Evolutionary conservation across 1,140 invertebrate genomes (phyloP).

Genomic region (Aphaenogaster ashmeadi): DNA sequence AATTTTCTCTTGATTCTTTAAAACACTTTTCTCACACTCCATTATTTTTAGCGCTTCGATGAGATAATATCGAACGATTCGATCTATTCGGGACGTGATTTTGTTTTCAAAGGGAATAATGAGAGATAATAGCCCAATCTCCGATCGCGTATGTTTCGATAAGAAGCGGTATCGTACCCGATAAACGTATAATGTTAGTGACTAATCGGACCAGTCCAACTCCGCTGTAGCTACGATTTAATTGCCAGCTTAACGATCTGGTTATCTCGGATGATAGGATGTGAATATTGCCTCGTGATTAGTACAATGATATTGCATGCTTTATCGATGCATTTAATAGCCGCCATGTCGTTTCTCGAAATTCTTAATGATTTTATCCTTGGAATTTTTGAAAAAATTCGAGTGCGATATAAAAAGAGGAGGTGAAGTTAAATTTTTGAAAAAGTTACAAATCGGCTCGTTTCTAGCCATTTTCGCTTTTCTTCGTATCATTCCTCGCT

Average conservation of each 20-base stretch:
- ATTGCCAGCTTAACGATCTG: constrained; percentile 10
- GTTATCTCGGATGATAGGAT: constrained; percentile 20
- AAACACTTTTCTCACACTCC: not conserved
- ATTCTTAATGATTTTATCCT: not conserved
- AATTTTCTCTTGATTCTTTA: not conserved
- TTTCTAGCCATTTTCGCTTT: not conserved
- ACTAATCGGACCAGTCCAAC: not conserved
- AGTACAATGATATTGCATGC: not conserved
- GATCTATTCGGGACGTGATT: not conserved
- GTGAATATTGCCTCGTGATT: not conserved
- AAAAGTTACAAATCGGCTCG: not conserved
- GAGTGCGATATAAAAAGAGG: not conserved
- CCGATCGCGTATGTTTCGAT: constrained; percentile 1
- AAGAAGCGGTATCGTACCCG: not conserved
- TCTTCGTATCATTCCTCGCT: not conserved
- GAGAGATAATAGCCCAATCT: constrained; percentile 3
- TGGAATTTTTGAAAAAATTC: not conserved
- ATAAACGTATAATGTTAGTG: constrained; percentile 20
- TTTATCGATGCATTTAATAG: not conserved
- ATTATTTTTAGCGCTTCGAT: not conserved
- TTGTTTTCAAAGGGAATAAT: constrained; percentile 14
- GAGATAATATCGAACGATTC: not conserved
- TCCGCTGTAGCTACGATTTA: not conserved
- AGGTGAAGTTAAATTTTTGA: not conserved
- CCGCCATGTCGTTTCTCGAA: not conserved